A percentile compares a stretch with the other conserved stretches of the same genome.
Evolutionary conservation across 2,888 invertebrate species (phyloP).

Genomic region (Cryptops parisi): DNA sequence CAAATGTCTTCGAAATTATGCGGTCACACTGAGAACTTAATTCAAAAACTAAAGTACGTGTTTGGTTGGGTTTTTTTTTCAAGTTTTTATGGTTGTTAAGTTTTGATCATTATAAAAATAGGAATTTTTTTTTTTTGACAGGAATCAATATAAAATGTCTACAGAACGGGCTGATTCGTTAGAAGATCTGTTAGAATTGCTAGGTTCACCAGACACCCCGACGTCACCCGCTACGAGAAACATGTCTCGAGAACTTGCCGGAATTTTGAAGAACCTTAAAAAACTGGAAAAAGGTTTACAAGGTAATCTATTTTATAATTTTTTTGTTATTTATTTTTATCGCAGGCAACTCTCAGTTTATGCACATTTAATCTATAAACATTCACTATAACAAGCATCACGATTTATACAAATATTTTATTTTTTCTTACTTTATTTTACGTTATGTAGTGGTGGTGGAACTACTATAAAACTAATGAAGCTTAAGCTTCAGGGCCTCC

Average conservation of each 20-base stretch:
- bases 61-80: neutral
- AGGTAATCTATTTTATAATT: too few relatives aligned
- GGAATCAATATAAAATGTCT: neutral
- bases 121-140: neutral
- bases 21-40: conserved; percentile 33
- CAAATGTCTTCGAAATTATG: conserved; percentile 38
- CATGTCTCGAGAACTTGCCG: conserved; percentile 36
- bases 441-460: too few relatives aligned
- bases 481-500: too few relatives aligned
- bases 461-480: too few relatives aligned
- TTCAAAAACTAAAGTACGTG: conserved; percentile 36
- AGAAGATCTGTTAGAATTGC: conserved; percentile 26
- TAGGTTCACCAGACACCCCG: conserved; percentile 20
- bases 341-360: too few relatives aligned
- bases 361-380: too few relatives aligned
- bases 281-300: conserved; percentile 38
- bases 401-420: too few relatives aligned
- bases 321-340: too few relatives aligned
- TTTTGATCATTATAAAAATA: neutral
- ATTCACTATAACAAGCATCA: too few relatives aligned
- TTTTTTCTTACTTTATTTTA: too few relatives aligned
- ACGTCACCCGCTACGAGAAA: conserved; percentile 15
- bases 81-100: neutral
- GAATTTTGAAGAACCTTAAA: conserved; percentile 38
- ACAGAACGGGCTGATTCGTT: conserved; percentile 24